Evolutionary conservation across 2,113 vertebrate species (phyloP), one percentile per base, ranked within the genome.

Genomic region (Poeciliopsis turrubarensis): DNA sequence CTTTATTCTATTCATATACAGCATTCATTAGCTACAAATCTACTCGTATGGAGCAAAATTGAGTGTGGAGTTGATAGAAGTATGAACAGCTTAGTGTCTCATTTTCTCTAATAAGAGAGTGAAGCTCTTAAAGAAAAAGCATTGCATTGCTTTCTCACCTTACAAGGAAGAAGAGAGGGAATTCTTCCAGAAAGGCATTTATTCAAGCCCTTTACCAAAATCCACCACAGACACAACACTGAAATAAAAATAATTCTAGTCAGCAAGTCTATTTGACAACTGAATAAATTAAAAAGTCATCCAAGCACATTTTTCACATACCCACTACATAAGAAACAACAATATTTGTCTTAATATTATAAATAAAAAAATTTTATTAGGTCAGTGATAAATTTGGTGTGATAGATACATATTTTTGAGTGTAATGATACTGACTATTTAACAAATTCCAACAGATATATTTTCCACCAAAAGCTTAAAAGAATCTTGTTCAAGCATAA

Each of bases 81-180:
- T 70, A 67, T 61, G 3, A 51, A n/a, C n/a, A n/a, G 47, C 57
- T 41, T 1, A 51, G 26, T 30, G 19, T 65, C 60, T 54, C 22
- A n/a, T 60, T 31, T 37, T 63, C 22, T 66, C 0, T 41, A 19
- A 54, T 32, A 39, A 75, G 31, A 25, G 17, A 68, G 39, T 44
- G 57, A 71, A 66, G 68, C 71, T 79, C 82, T 86, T 51, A 41
- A 60, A 11, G 22, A 54, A 51, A 31, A 14, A 68, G 27, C n/a
- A 3, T 26, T 67, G 44, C 25, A n/a, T n/a, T 25, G 25, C 51
- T 87, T 17, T 83, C 73, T 87, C 75, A 63, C 29, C 54, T 87
- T 86, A 82, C 78, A 72, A 66, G 64, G 6, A 80, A 57, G 17
- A 34, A 83, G 76, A 78, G 80, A 68, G 13, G 26, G 61, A 75